Base-by-base conservation (phyloP, 92 coral and sea anemone species). In the Phenganax stokvisi region DNA sequence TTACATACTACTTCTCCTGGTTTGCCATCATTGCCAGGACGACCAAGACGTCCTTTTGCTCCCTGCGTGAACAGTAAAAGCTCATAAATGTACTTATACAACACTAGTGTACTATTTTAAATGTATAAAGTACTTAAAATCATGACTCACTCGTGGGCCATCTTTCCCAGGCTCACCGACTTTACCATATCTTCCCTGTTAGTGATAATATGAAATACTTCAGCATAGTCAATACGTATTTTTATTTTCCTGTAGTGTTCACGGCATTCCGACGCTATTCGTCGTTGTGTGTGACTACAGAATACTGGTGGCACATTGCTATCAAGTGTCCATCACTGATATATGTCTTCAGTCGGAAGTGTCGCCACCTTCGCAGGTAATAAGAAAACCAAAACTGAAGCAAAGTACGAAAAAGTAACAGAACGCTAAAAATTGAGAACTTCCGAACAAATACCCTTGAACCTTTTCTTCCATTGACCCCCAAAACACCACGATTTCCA, bases 401-500 rank as follows among this genome's bases (percentile, higher is more conserved):
- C 6, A 61, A 5, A 17, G 67, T 61, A 57, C 2, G 29, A 8
- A 5, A 37, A 12, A 8, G 6, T 8, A 9, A 13, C 56, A 10
- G 63, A 84, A 8, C 3, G 59, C 25, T 20, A 20, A 20, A 20
- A 20, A 10, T 28, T 0, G 61, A 2, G 51, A 52, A 55, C 4
- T 25, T 71, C 9, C 3, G n/a, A 54, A 52, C 12, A 86, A 17
- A 13, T 66, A 57, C 79, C 57, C 20, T 6, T 16, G 67, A 27
- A 31, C 83, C 73, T 31, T 67, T 58, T 79, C 90, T 86, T 56
- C 89, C 96, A 7, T 72, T 77, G 30, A 12, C 58, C 27, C 96
- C 96, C 27, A 88, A 85, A 30, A 61, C 68, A 7, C 91, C 96
- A 57, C 77, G 71, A 81, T 85, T 68, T 3, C 96, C 96, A 55